These are phyloP conservation scores for Dendrocopos noguchii DNA, from an alignment of 2,113 vertebrate genomes.

Conservation along the genomic window DNA sequence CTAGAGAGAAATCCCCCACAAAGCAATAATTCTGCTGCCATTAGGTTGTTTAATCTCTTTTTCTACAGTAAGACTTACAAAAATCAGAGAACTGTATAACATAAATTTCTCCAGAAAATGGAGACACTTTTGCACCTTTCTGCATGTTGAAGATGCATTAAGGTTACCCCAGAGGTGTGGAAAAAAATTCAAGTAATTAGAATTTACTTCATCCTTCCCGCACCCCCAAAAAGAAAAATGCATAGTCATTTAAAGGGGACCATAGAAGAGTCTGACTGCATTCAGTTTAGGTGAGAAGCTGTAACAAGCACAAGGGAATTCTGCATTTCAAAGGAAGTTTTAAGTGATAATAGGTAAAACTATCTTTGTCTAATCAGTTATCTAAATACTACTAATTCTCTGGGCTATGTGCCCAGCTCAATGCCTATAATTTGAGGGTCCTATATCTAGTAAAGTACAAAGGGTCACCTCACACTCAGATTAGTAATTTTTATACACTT, in stretches of 20 bases:
- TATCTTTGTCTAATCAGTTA: constrained; percentile 13
- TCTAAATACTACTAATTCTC: constrained; percentile 31
- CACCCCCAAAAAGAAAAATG: not conserved
- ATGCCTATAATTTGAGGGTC: not conserved
- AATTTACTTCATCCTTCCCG: not conserved
- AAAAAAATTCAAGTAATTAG: not conserved
- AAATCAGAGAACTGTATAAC: not conserved
- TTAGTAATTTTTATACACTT: not conserved
- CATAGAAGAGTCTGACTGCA: not conserved
- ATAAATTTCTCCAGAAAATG: not conserved
- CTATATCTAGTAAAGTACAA: not conserved
- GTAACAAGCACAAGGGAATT: not conserved
- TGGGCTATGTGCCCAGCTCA: not conserved
- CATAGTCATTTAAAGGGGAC: not conserved
- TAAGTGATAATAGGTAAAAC: constrained; percentile 11
- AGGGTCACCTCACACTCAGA: not conserved
- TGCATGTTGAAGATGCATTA: not conserved
- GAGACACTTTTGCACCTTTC: not conserved
- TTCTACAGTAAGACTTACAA: not conserved
- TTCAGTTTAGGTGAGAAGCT: not conserved
- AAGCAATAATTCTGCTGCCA: not conserved
- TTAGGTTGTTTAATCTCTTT: not conserved
- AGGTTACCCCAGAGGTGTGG: not conserved
- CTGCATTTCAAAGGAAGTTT: not conserved
- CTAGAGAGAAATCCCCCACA: not conserved